phyloP scores from a whole-genome alignment of 2,888 invertebrate species.

The Allolobophora icterica region DNA sequence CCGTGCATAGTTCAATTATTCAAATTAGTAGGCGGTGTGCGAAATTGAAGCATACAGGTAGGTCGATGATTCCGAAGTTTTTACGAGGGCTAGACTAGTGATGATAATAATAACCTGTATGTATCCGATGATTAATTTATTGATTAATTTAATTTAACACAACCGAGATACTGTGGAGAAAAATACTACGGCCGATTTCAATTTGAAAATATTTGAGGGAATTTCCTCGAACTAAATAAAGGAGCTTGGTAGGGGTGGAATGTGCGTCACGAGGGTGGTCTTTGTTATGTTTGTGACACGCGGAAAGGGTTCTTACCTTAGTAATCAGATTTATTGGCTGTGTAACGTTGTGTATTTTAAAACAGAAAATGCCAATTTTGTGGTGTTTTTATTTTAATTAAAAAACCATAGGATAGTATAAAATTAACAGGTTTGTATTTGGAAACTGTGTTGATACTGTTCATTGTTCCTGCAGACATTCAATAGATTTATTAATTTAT shows the following conservation, averaged over 20 bases:
- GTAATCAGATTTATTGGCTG: not conserved
- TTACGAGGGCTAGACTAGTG: not conserved
- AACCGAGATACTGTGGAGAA: not conserved
- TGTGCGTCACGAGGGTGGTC: not conserved
- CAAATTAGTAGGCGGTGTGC: not conserved
- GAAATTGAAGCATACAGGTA: not conserved
- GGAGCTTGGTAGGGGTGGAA: not conserved
- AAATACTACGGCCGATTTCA: not conserved
- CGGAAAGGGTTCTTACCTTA: not conserved
- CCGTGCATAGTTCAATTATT: not conserved
- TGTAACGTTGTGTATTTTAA: not conserved
- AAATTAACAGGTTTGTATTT: not conserved
- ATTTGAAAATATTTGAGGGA: not conserved
- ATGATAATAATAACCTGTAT: not conserved
- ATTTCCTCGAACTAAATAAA: not conserved
- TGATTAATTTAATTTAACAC: not conserved
- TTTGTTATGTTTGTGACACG: not conserved
- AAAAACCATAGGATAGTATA: not conserved
- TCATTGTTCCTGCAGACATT: not conserved
- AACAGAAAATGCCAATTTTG: not conserved
- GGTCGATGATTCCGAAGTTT: constrained; percentile 2
- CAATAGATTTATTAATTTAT: not conserved
- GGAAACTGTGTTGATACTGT: not conserved
- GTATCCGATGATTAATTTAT: not conserved
- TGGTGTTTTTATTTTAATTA: not conserved